Evolutionary conservation across 2,888 invertebrate species (phyloP).

Genomic region (Xylocampa areola): DNA sequence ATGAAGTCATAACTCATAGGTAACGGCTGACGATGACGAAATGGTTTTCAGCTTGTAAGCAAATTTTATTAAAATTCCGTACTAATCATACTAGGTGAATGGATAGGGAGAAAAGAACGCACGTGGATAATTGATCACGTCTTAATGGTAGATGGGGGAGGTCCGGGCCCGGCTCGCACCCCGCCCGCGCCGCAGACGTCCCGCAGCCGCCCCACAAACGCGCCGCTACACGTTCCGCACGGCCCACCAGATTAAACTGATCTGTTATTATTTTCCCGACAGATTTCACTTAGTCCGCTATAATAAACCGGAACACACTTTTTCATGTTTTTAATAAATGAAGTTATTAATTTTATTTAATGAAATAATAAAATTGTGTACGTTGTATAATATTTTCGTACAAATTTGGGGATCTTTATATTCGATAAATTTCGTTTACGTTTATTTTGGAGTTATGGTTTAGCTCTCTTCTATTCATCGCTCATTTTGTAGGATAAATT

Average conservation of each 20-base stretch:
- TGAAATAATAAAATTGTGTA: neutral
- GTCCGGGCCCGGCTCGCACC: conserved; percentile 34
- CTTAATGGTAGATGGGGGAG: conserved; percentile 64
- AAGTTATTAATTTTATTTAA: conserved; percentile 6
- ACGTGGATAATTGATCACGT: conserved; percentile 80
- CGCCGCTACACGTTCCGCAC: conserved; percentile 37
- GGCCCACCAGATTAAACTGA: conserved; percentile 72
- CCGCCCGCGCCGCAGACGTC: conserved; percentile 41
- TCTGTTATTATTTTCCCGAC: conserved; percentile 74
- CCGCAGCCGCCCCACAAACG: conserved; percentile 37
- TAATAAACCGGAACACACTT: conserved; percentile 29
- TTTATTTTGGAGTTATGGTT: neutral
- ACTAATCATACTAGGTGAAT: conserved; percentile 60
- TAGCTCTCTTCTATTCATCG: neutral
- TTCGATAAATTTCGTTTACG: neutral
- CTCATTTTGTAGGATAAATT: conserved; percentile 9
- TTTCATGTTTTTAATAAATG: conserved; percentile 34
- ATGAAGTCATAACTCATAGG: conserved; percentile 53
- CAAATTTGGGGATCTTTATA: neutral
- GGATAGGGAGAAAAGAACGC: conserved; percentile 61
- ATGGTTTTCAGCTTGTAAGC: conserved; percentile 54
- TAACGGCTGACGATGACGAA: conserved; percentile 56
- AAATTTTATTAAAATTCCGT: conserved; percentile 69
- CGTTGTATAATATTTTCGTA: too few relatives aligned
- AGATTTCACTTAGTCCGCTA: conserved; percentile 60